These are phyloP conservation scores for Osmoderma eremita DNA, from an alignment of 2,888 invertebrate species.

Conservation along the genomic window DNA sequence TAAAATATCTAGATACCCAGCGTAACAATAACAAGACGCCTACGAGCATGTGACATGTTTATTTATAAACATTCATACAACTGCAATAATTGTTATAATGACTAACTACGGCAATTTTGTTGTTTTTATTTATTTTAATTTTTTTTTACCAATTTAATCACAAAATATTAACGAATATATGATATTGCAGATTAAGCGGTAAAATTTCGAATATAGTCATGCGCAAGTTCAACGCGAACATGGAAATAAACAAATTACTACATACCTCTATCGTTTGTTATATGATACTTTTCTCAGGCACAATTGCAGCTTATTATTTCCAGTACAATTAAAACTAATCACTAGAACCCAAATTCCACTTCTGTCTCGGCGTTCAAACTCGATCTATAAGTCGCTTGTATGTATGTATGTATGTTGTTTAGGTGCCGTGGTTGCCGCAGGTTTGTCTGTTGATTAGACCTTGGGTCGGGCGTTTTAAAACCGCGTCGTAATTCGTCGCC, in stretches of 20 bases:
- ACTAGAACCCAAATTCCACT: constrained; percentile 25
- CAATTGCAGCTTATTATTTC: constrained; percentile 9
- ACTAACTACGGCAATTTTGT: no score
- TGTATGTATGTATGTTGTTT: not conserved
- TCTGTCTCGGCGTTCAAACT: constrained; percentile 22
- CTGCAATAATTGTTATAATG: no score
- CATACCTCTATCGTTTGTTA: constrained; percentile 19
- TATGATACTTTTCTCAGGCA: constrained; percentile 10
- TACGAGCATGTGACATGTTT: constrained; percentile 8
- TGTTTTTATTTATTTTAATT: no score
- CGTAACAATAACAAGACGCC: no score
- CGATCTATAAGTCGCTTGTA: constrained; percentile 8
- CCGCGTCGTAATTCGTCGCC: not conserved
- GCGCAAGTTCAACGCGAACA: not conserved
- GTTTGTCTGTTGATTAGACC: no score
- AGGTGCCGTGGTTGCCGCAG: constrained; percentile 1
- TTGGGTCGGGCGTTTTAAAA: constrained; percentile 18
- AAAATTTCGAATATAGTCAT: constrained; percentile 4
- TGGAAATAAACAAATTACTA: constrained; percentile 13
- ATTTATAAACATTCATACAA: not conserved
- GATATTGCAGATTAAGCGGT: not conserved
- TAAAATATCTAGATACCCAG: no score
- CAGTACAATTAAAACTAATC: constrained; percentile 32
- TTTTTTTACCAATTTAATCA: not conserved
- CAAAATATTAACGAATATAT: not conserved